phyloP scores from a whole-genome alignment of 2,113 vertebrate genomes.

The Hemibagrus wyckioides region DNA sequence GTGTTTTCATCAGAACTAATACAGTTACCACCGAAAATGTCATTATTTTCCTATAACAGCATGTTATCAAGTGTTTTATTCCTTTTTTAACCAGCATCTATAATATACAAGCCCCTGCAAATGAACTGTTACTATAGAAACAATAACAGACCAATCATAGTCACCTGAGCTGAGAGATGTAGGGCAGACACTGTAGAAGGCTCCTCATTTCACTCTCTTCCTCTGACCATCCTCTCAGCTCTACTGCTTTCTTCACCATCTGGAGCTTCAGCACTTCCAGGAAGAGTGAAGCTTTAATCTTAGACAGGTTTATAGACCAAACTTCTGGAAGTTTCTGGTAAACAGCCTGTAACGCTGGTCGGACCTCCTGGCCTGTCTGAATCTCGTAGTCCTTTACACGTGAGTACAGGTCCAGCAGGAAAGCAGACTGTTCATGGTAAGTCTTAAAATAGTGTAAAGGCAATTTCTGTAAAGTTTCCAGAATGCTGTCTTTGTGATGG shows the following conservation, averaged over 20 bases:
- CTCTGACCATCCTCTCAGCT: conserved; percentile 42
- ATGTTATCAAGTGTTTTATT: not conserved
- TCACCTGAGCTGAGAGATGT: conserved; percentile 49
- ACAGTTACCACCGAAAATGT: too few relatives aligned
- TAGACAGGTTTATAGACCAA: conserved; percentile 35
- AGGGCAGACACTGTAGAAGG: conserved; percentile 52
- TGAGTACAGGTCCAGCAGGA: conserved; percentile 41
- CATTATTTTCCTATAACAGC: too few relatives aligned
- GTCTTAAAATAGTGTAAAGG: not conserved
- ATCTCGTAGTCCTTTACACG: conserved; percentile 6
- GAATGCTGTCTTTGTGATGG: not conserved
- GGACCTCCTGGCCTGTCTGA: not conserved
- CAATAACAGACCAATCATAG: not conserved
- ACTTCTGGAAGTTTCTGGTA: conserved; percentile 13
- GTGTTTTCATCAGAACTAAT: not conserved
- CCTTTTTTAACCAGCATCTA: not conserved
- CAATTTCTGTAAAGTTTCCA: not conserved
- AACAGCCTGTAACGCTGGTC: not conserved
- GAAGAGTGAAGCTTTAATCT: conserved; percentile 29
- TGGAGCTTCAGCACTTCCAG: conserved; percentile 51
- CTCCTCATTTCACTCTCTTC: conserved; percentile 47
- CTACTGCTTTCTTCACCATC: conserved; percentile 43
- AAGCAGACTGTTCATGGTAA: not conserved
- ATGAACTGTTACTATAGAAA: not conserved
- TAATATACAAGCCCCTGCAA: not conserved